These are phyloP conservation scores for Pangasius mekongensis DNA, from an alignment of 2,797 vertebrate species.

Conservation along the genomic window DNA sequence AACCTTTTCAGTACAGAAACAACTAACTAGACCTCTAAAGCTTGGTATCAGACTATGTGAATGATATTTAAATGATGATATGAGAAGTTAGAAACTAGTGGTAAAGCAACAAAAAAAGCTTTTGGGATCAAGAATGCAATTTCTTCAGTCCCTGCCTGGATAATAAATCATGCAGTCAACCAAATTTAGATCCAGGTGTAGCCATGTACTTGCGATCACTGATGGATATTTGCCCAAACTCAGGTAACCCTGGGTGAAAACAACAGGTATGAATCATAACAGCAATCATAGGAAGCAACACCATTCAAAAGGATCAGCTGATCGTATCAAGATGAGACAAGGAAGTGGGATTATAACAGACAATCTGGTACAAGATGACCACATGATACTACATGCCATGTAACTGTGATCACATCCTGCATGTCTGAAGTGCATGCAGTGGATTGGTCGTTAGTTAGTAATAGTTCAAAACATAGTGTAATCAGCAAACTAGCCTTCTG, in stretches of 20 bases:
- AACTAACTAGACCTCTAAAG: background rate
- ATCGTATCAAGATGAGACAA: background rate
- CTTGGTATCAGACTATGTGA: background rate
- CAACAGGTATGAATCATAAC: conserved; percentile 5
- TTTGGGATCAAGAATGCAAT: background rate
- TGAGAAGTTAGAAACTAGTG: background rate
- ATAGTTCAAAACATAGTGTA: background rate
- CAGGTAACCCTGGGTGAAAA: background rate
- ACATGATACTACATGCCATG: background rate
- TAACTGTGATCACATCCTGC: background rate
- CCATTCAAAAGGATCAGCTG: background rate
- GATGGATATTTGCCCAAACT: background rate
- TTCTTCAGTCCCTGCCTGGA: background rate
- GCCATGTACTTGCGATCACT: background rate
- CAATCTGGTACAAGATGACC: background rate
- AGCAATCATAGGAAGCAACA: background rate
- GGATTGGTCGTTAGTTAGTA: too few relatives aligned
- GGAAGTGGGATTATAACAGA: background rate
- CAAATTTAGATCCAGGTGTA: background rate
- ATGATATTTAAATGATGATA: background rate
- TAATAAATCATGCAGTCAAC: background rate
- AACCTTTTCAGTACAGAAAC: too few relatives aligned
- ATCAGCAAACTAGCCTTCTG: background rate
- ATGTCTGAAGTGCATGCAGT: background rate
- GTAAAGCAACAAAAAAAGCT: background rate